These are phyloP conservation scores for Dermatophagoides farinae DNA, from an alignment of 1,140 invertebrate genomes.

Conservation along the genomic window DNA sequence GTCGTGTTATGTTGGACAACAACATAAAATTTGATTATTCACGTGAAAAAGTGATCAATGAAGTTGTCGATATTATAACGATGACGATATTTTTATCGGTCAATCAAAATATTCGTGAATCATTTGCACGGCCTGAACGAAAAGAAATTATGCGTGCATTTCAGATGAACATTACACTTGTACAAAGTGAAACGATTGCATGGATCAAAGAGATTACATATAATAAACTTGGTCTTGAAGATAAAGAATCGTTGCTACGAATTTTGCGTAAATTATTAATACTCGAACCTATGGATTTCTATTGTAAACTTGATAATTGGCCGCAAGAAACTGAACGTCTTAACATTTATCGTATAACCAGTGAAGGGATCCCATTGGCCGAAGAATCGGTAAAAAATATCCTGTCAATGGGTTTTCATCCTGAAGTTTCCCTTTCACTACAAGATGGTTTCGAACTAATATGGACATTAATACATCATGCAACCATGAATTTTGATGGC, in stretches of 20 bases:
- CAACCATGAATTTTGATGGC: conserved; percentile 43
- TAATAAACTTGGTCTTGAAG: conserved; percentile 45
- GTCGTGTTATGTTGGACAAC: conserved; percentile 23
- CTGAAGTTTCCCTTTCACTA: conserved; percentile 55
- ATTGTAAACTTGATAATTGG: conserved; percentile 82
- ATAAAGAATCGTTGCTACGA: conserved; percentile 35
- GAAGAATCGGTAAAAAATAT: conserved; percentile 61
- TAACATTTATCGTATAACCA: conserved; percentile 53
- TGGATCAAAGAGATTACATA: conserved; percentile 66
- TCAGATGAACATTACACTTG: conserved; percentile 45
- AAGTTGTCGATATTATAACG: conserved; percentile 61
- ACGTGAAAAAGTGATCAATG: conserved; percentile 52
- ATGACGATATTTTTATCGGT: conserved; percentile 61
- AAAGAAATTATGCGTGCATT: conserved; percentile 34
- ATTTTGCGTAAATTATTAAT: conserved; percentile 63
- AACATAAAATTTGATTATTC: conserved; percentile 17
- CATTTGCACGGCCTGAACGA: conserved; percentile 24
- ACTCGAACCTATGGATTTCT: conserved; percentile 59
- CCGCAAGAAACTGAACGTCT: conserved; percentile 56
- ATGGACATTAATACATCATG: conserved; percentile 60
- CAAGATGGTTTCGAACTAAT: conserved; percentile 62
- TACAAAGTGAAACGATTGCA: conserved; percentile 54
- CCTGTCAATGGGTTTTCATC: conserved; percentile 52
- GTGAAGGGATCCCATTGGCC: conserved; percentile 53
- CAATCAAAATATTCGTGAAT: conserved; percentile 51